Conservation (phyloP, 2,797 vertebrate species). For the Zalophus californianus region DNA sequence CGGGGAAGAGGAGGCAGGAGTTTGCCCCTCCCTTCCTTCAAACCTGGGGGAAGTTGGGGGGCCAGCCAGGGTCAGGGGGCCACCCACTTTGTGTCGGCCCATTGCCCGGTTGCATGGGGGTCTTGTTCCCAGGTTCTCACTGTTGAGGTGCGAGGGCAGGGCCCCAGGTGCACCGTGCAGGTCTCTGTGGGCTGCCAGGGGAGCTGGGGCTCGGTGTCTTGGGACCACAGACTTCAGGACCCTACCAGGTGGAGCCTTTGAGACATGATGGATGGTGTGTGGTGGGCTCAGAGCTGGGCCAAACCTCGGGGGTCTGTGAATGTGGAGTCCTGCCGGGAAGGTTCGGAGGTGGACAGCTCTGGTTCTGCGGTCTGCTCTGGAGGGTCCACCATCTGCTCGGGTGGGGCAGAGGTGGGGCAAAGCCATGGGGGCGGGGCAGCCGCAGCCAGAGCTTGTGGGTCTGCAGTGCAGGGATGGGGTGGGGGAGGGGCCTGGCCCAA, state of each 20-base stretch:
- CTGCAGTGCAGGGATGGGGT: neutral
- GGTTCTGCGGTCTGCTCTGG: neutral
- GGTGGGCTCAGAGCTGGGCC: constrained; percentile 70
- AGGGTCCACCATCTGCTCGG: constrained; percentile 70
- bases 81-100: neutral
- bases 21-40: neutral
- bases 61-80: too few relatives aligned
- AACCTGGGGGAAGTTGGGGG: neutral
- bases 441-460: neutral
- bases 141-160: neutral
- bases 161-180: neutral
- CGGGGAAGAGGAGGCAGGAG: too few relatives aligned
- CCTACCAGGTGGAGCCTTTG: neutral
- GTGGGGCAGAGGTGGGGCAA: constrained; percentile 1
- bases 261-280: neutral
- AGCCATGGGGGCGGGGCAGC: neutral
- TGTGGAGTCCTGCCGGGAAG: neutral
- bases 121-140: neutral
- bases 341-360: neutral
- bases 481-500: constrained; percentile 69
- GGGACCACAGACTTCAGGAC: neutral
- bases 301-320: constrained; percentile 61
- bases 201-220: neutral
- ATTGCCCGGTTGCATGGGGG: neutral
- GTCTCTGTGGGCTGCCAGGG: neutral